Conservation (phyloP, 2,888 invertebrate species). For the Dicranocentrus wangi region DNA sequence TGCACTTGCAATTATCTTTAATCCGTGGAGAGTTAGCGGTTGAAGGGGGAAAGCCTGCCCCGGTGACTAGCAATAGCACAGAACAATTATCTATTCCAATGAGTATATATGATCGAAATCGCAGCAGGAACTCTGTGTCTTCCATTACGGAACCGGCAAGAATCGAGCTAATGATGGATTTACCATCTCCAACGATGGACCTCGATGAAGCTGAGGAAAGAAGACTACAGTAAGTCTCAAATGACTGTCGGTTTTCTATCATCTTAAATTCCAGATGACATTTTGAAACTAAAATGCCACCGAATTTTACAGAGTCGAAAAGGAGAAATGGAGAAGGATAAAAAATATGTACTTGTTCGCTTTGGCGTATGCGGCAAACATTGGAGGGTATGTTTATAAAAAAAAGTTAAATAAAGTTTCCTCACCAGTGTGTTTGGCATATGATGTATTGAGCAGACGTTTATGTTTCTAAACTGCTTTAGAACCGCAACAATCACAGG, state of each 20-base stretch:
- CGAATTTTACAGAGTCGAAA: slow-evolving; percentile 19
- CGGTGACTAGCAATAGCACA: neutral
- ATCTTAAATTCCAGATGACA: neutral
- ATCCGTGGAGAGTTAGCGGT: neutral
- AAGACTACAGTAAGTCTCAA: neutral
- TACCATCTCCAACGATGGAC: slow-evolving; percentile 13
- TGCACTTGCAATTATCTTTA: neutral
- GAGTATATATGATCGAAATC: neutral
- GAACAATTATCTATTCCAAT: neutral
- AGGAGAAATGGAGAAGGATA: slow-evolving; percentile 53
- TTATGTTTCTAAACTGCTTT: no score
- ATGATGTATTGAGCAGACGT: neutral
- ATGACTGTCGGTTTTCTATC: neutral
- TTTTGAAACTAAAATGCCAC: neutral
- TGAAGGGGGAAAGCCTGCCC: neutral
- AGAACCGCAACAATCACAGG: slow-evolving; percentile 66
- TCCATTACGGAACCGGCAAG: slow-evolving; percentile 23
- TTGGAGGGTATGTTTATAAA: slow-evolving; percentile 71
- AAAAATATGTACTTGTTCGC: slow-evolving; percentile 71
- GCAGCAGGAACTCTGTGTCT: neutral
- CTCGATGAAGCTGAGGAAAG: slow-evolving; percentile 13
- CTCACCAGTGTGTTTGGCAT: neutral
- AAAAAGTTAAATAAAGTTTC: neutral
- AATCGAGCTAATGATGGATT: slow-evolving; percentile 20
- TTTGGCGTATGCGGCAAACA: slow-evolving; percentile 70